Conservation (phyloP, 2,113 vertebrate genomes). For the Poeciliopsis occidentalis region DNA sequence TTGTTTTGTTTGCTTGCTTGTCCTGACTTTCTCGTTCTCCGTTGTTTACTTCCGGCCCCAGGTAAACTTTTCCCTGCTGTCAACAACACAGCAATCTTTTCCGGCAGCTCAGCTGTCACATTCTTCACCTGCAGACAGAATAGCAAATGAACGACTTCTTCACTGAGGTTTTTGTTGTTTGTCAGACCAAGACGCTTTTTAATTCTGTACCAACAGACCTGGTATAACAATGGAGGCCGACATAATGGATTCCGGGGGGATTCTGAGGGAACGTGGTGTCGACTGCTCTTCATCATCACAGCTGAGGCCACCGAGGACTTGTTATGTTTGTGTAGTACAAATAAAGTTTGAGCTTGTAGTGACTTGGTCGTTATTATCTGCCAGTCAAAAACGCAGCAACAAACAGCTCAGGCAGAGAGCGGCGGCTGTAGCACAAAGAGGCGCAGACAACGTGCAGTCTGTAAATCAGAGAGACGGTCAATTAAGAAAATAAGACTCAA, state of each 20-base stretch:
- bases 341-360: constrained; percentile 45
- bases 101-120: constrained; percentile 22
- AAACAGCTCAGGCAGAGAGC: neutral
- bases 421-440: neutral
- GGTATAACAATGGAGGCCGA: constrained; percentile 57
- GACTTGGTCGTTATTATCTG: constrained; percentile 40
- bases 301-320: constrained; percentile 49
- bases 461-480: neutral
- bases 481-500: no score
- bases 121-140: constrained; percentile 29
- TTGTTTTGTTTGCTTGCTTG: neutral
- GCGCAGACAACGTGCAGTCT: neutral
- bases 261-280: constrained; percentile 51
- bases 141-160: constrained; percentile 39
- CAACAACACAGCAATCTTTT: constrained; percentile 5
- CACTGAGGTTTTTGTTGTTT: constrained; percentile 37
- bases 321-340: constrained; percentile 46
- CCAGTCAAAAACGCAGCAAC: constrained; percentile 26
- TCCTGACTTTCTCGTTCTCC: neutral
- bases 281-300: constrained; percentile 62
- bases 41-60: neutral
- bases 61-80: constrained; percentile 20
- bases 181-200: constrained; percentile 49
- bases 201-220: constrained; percentile 51
- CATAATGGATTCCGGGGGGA: constrained; percentile 72